Evolutionary conservation across 1,140 invertebrate species (phyloP).

Genomic region (Lepidurus couesii): DNA sequence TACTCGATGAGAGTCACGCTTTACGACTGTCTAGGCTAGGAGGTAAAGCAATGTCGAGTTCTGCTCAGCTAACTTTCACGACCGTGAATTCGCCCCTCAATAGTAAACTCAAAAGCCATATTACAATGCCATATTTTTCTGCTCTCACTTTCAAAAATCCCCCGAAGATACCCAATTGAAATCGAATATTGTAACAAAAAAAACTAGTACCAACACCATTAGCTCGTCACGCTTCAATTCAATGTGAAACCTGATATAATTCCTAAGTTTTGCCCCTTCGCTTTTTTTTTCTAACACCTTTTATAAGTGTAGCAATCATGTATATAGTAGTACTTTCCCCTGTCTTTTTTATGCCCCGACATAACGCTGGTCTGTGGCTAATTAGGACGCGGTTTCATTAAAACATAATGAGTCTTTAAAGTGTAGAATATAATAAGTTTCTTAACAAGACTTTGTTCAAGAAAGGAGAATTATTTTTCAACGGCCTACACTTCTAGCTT

Average conservation of each 20-base stretch:
- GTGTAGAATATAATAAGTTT: too few relatives aligned
- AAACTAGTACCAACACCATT: background rate
- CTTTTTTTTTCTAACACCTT: background rate
- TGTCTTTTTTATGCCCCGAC: too few relatives aligned
- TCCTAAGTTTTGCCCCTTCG: background rate
- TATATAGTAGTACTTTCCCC: too few relatives aligned
- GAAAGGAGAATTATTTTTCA: too few relatives aligned
- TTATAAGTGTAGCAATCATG: too few relatives aligned
- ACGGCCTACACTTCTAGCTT: too few relatives aligned
- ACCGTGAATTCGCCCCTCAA: background rate
- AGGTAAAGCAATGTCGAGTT: background rate
- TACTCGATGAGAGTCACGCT: background rate
- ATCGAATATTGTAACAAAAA: background rate
- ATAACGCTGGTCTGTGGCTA: too few relatives aligned
- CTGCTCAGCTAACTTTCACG: slow-evolving; percentile 3
- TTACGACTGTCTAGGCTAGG: background rate
- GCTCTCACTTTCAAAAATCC: background rate
- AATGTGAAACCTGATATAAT: background rate
- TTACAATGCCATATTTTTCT: background rate
- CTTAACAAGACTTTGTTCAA: too few relatives aligned
- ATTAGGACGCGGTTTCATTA: too few relatives aligned
- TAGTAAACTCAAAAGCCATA: background rate
- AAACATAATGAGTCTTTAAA: too few relatives aligned
- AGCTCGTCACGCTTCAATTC: background rate
- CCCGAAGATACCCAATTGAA: background rate